These are phyloP conservation scores for Drosophila anomalata DNA, from an alignment of 2,888 invertebrate species.

Conservation along the genomic window DNA sequence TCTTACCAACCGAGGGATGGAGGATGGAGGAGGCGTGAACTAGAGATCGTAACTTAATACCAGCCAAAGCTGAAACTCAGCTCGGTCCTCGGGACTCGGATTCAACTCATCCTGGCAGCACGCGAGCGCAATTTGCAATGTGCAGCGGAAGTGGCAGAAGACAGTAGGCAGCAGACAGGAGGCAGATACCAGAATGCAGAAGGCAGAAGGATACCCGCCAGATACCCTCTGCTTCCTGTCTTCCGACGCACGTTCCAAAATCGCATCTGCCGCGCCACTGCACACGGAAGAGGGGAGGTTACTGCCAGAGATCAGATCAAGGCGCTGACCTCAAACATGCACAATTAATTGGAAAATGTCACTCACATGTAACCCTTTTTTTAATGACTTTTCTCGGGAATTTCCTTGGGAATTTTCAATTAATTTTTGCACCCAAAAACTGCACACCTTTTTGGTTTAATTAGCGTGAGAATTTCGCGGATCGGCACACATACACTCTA, in stretches of 20 bases:
- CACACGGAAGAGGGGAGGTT: slow-evolving; percentile 21
- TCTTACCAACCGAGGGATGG: not conserved
- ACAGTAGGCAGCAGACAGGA: slow-evolving; percentile 15
- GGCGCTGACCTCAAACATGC: slow-evolving; percentile 43
- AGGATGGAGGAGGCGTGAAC: slow-evolving; percentile 47
- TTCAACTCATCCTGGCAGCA: slow-evolving; percentile 36
- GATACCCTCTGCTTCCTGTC: slow-evolving; percentile 44
- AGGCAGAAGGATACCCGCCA: slow-evolving; percentile 14
- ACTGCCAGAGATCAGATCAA: slow-evolving; percentile 12
- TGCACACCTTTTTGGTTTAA: slow-evolving; percentile 41
- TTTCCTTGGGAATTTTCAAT: slow-evolving; percentile 25
- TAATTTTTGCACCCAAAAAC: slow-evolving; percentile 18
- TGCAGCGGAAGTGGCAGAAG: slow-evolving; percentile 61
- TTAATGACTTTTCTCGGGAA: slow-evolving; percentile 5
- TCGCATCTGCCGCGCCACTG: slow-evolving; percentile 52
- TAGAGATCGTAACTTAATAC: slow-evolving; percentile 64
- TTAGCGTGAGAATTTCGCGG: slow-evolving; percentile 66
- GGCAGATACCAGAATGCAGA: slow-evolving; percentile 13
- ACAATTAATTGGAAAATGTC: slow-evolving; percentile 58
- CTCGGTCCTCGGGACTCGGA: not conserved
- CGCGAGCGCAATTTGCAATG: slow-evolving; percentile 65
- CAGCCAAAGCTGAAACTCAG: slow-evolving; percentile 62
- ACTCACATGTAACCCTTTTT: slow-evolving; percentile 70
- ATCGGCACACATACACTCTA: slow-evolving; percentile 12
- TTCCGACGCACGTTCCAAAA: slow-evolving; percentile 36